Conservation (phyloP, 2,113 vertebrate genomes). For the Anguilla rostrata region DNA sequence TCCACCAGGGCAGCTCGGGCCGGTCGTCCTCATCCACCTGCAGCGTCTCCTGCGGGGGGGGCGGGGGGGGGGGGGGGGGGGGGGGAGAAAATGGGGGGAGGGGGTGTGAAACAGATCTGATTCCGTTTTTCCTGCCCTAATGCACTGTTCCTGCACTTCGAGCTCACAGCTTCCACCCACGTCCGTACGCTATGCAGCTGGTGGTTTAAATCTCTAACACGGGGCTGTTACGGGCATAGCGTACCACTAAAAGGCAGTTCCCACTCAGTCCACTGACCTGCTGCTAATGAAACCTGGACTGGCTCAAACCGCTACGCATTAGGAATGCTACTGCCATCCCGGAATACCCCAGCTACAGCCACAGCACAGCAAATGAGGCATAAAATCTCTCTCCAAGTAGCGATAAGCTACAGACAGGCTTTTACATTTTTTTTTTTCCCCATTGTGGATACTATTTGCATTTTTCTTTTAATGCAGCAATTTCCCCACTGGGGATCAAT, state of each 20-base stretch:
- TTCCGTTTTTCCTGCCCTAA: background rate
- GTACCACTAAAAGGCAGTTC: background rate
- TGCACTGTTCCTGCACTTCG: background rate
- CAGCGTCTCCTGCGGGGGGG: conserved; percentile 83
- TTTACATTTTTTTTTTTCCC: too few relatives aligned
- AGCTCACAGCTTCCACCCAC: background rate
- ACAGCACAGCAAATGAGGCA: background rate
- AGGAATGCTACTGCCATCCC: too few relatives aligned
- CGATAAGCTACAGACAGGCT: too few relatives aligned
- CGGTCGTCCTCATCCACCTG: conserved; percentile 96
- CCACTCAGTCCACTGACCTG: background rate
- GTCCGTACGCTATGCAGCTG: background rate
- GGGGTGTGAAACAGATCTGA: background rate
- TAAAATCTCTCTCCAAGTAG: too few relatives aligned
- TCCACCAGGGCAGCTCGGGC: conserved; percentile 97
- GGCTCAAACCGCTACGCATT: too few relatives aligned
- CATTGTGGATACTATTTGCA: too few relatives aligned
- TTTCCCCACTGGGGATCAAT: background rate
- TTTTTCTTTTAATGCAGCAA: background rate
- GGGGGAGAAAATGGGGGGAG: background rate
- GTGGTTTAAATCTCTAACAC: background rate
- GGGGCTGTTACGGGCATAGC: background rate
- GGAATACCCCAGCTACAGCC: background rate
- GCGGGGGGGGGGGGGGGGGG: background rate
- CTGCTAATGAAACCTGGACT: background rate